A percentile compares a stretch with the other conserved stretches of the same genome.
Evolutionary conservation across 2,113 vertebrate species (phyloP).

Genomic region (Cathartes aura): DNA sequence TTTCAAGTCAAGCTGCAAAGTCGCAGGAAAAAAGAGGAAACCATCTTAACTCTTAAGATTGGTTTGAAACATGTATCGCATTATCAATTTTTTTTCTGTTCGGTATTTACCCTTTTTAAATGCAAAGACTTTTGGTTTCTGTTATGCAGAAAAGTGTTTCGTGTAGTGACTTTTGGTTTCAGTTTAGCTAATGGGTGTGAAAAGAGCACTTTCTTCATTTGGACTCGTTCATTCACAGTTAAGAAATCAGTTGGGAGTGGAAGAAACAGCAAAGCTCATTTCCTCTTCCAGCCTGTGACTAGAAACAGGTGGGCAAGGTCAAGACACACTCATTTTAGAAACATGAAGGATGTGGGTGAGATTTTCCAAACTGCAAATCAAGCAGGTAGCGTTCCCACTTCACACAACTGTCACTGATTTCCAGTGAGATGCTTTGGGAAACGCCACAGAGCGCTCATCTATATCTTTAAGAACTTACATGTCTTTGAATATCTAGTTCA

Average conservation of each 20-base stretch:
- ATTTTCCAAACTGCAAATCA: constrained; percentile 24
- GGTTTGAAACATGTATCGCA: not conserved
- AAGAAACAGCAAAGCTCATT: constrained; percentile 40
- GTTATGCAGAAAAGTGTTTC: not conserved
- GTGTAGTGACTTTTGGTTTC: constrained; percentile 33
- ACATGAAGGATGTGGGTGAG: constrained; percentile 15
- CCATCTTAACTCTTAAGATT: not conserved
- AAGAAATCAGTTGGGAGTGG: constrained; percentile 43
- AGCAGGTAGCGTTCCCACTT: not conserved
- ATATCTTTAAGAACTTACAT: not conserved
- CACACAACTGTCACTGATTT: not conserved
- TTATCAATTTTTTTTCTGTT: not conserved
- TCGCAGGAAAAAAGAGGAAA: not conserved
- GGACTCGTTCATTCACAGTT: constrained; percentile 32
- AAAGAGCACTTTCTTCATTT: constrained; percentile 32
- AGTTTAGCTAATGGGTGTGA: not conserved
- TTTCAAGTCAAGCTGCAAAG: not conserved
- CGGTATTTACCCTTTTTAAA: not conserved
- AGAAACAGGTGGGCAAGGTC: constrained; percentile 58
- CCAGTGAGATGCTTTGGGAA: not conserved
- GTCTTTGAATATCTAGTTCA: not conserved
- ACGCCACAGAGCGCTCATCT: not conserved
- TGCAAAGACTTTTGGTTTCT: constrained; percentile 21
- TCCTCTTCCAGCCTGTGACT: constrained; percentile 35
- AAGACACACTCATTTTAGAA: constrained; percentile 19